Percentiles rank a stretch among this genome's conserved stretches.
phyloP scores from a whole-genome alignment of 1,140 invertebrate species.

The Drosophila athabasca region DNA sequence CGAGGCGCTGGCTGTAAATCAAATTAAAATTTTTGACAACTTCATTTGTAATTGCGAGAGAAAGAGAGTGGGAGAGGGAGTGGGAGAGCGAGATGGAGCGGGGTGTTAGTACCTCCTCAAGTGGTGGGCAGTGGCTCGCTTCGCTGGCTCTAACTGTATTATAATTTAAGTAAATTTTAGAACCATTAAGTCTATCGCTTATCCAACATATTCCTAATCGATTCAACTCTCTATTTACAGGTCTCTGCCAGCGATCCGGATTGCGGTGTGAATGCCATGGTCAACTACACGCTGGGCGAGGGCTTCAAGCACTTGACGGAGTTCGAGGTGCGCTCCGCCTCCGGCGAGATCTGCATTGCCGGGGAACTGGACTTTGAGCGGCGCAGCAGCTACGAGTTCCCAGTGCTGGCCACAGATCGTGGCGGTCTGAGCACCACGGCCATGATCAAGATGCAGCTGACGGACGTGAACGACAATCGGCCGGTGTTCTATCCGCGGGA shows the following conservation, averaged over 20 bases:
- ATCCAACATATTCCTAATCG: neutral
- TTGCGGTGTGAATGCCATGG: constrained; percentile 96
- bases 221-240: constrained; percentile 85
- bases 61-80: no score
- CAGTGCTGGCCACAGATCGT: constrained; percentile 96
- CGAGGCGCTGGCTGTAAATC: constrained; percentile 59
- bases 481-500: constrained; percentile 93
- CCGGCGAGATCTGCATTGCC: constrained; percentile 95
- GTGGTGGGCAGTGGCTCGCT: no score
- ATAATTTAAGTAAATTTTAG: no score
- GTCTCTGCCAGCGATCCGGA: constrained; percentile 97
- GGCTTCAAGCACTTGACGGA: constrained; percentile 87
- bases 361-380: constrained; percentile 94
- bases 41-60: constrained; percentile 64
- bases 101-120: no score
- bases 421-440: constrained; percentile 96
- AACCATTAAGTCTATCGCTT: no score
- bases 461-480: constrained; percentile 97
- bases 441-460: constrained; percentile 95
- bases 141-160: no score
- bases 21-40: constrained; percentile 81
- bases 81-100: no score
- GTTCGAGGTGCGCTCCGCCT: constrained; percentile 91
- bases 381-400: constrained; percentile 93
- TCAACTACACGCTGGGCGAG: constrained; percentile 95